phyloP scores from a whole-genome alignment of 2,797 vertebrate species.

The Phaenicophaeus curvirostris region DNA sequence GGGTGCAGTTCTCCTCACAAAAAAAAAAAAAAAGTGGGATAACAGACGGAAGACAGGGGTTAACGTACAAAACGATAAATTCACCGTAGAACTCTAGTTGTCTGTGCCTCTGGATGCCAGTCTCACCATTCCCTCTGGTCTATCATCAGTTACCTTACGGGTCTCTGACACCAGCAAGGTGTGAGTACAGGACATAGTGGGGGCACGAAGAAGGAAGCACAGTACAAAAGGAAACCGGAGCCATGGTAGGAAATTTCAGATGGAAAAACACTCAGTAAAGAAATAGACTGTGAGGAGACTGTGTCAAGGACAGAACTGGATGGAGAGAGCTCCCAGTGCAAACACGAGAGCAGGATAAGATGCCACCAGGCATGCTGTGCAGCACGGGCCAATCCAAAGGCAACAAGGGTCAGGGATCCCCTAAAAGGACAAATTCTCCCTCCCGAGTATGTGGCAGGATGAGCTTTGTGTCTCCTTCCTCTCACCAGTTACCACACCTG shows the following conservation, averaged over 20 bases:
- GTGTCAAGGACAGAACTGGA: not conserved
- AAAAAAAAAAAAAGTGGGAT: not conserved
- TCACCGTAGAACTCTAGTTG: not conserved
- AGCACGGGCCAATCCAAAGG: not conserved
- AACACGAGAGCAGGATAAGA: rapidly evolving
- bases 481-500: not conserved
- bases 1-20: not conserved
- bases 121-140: not conserved
- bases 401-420: not conserved
- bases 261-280: not conserved
- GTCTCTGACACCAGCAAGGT: not conserved
- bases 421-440: not conserved
- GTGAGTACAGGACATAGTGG: not conserved
- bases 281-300: not conserved
- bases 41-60: not conserved
- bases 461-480: not conserved
- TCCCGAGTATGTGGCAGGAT: not conserved
- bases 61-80: not conserved
- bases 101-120: not conserved
- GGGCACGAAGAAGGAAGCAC: not conserved
- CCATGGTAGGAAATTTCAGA: not conserved
- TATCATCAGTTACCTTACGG: not conserved
- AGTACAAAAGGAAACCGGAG: not conserved
- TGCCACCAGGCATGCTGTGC: not conserved
- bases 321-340: not conserved